Evolutionary conservation across 2,888 invertebrate species (phyloP).

Genomic region (Lypha dubia): DNA sequence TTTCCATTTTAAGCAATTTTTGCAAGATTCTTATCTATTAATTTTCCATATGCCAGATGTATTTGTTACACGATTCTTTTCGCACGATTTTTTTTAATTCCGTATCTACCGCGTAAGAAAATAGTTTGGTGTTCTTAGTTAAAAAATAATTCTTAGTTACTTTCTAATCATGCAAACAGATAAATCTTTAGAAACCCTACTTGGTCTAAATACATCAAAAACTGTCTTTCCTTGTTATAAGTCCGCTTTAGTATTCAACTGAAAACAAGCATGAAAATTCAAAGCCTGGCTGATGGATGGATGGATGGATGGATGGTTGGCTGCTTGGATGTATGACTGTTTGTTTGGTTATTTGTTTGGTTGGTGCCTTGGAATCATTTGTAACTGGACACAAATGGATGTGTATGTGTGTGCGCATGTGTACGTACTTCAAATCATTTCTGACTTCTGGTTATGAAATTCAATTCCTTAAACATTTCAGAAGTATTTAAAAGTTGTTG

Average conservation of each 20-base stretch:
- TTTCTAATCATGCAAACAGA: neutral
- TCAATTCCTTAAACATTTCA: constrained; percentile 70
- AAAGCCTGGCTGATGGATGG: constrained; percentile 50
- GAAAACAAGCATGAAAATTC: constrained; percentile 44
- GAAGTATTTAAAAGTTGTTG: constrained; percentile 68
- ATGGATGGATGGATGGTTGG: constrained; percentile 12
- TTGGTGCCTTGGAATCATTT: constrained; percentile 31
- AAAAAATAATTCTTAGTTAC: no score
- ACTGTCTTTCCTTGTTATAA: constrained; percentile 63
- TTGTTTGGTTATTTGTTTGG: no score
- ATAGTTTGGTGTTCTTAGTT: no score
- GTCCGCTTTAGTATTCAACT: constrained; percentile 53
- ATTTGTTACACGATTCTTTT: no score
- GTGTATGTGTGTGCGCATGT: neutral
- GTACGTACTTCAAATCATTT: neutral
- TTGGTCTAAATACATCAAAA: constrained; percentile 10
- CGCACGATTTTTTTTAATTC: no score
- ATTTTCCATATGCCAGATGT: no score
- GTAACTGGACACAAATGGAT: constrained; percentile 27
- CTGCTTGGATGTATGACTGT: constrained; percentile 20
- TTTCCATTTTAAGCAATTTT: no score
- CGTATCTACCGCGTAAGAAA: no score
- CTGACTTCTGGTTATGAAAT: constrained; percentile 71
- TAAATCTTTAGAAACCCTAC: constrained; percentile 4
- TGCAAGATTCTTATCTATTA: no score